Evolutionary conservation across 1,140 invertebrate species (phyloP).

Genomic region (Tribolium madens): DNA sequence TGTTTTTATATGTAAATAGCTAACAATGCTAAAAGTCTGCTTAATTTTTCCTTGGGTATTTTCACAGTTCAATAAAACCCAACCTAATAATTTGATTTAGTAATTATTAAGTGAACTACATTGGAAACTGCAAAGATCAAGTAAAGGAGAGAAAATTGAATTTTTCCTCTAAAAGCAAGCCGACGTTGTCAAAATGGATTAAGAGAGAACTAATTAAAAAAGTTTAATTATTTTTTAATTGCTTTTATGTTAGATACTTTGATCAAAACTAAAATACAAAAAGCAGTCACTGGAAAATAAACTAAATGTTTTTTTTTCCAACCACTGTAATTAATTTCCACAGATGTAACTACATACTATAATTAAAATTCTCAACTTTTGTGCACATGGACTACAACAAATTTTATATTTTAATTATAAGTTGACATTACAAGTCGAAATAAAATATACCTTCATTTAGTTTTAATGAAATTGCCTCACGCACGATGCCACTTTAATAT

Average conservation of each 20-base stretch:
- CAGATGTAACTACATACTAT: not conserved
- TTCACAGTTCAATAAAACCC: not conserved
- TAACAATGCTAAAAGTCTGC: not conserved
- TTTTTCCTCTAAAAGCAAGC: slow-evolving; percentile 26
- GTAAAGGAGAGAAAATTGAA: slow-evolving; percentile 34
- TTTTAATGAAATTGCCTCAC: slow-evolving; percentile 22
- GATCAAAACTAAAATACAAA: slow-evolving; percentile 36
- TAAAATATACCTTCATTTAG: slow-evolving; percentile 14
- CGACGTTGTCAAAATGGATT: slow-evolving; percentile 33
- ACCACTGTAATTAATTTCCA: slow-evolving; percentile 12
- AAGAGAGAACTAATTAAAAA: slow-evolving; percentile 44
- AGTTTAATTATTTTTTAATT: slow-evolving; percentile 48
- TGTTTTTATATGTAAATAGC: too few relatives aligned
- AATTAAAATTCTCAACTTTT: not conserved
- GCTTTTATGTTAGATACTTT: slow-evolving; percentile 37
- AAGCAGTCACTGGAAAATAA: slow-evolving; percentile 5
- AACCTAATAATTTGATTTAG: slow-evolving; percentile 33
- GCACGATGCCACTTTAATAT: slow-evolving; percentile 26
- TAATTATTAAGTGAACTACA: slow-evolving; percentile 29
- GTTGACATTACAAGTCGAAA: not conserved
- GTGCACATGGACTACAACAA: not conserved
- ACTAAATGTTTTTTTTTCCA: slow-evolving; percentile 15
- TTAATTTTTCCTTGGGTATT: not conserved
- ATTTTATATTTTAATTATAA: not conserved
- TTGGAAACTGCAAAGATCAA: slow-evolving; percentile 30